Evolutionary conservation across 2,113 vertebrate genomes (phyloP).

Genomic region (Ceyx margarethae): DNA sequence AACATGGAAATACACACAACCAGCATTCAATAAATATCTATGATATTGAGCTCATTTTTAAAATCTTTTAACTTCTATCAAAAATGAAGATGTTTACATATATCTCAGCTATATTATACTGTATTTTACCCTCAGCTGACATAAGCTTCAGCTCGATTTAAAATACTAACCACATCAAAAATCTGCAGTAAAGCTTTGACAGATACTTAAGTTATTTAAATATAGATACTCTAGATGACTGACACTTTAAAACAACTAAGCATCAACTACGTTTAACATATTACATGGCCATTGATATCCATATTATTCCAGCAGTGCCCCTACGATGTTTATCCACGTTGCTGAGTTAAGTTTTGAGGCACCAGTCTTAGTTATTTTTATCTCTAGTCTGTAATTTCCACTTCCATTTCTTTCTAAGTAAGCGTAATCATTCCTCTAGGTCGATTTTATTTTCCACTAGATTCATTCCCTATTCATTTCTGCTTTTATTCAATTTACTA

Average conservation of each 20-base stretch:
- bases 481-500: background rate
- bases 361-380: background rate
- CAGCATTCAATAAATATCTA: background rate
- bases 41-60: background rate
- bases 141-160: background rate
- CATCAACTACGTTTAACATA: background rate
- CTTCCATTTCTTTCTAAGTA: background rate
- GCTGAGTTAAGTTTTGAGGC: background rate
- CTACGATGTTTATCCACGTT: background rate
- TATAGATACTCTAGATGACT: too few species aligned
- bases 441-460: background rate
- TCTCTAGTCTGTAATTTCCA: background rate
- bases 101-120: background rate
- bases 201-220: background rate
- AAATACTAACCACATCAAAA: background rate
- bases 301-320: background rate
- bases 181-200: background rate
- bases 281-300: background rate
- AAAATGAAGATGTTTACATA: background rate
- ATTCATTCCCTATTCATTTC: background rate
- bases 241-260: background rate
- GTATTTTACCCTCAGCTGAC: background rate
- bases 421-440: background rate
- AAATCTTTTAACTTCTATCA: background rate
- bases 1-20: fast-evolving